Percentiles rank a stretch among this genome's conserved stretches.
These are phyloP conservation scores for Drosophila colorata DNA, from an alignment of 2,888 invertebrate species.

Conservation along the genomic window DNA sequence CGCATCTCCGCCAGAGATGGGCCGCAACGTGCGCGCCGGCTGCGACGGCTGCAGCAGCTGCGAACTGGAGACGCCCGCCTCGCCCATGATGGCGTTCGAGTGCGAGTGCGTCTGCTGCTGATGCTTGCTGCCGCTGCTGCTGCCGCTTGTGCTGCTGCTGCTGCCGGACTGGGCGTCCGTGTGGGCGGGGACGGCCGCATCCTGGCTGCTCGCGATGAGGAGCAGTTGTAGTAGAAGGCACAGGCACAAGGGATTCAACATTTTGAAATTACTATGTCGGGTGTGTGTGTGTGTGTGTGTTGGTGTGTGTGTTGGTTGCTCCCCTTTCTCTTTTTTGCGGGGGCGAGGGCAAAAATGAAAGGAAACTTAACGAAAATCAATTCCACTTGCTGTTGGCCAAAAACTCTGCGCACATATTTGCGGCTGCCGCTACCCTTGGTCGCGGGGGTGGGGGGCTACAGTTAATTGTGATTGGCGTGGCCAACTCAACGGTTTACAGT, in stretches of 20 bases:
- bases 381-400: slow-evolving; percentile 59
- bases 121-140: slow-evolving; percentile 44
- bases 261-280: slow-evolving; percentile 19
- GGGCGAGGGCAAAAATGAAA: slow-evolving; percentile 17
- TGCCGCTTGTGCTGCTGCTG: slow-evolving; percentile 28
- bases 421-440: slow-evolving; percentile 42
- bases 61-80: slow-evolving; percentile 78
- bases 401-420: slow-evolving; percentile 74
- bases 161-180: slow-evolving; percentile 56
- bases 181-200: slow-evolving; percentile 49
- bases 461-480: slow-evolving; percentile 56
- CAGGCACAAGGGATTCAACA: slow-evolving; percentile 43
- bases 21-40: slow-evolving; percentile 62
- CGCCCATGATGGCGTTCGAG: slow-evolving; percentile 83
- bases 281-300: slow-evolving; percentile 6
- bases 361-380: slow-evolving; percentile 69
- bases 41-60: slow-evolving; percentile 71
- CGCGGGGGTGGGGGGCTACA: slow-evolving; percentile 6
- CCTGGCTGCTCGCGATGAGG: slow-evolving; percentile 27
- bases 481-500: slow-evolving; percentile 34
- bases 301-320: neutral
- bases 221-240: slow-evolving; percentile 36
- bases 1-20: slow-evolving; percentile 55
- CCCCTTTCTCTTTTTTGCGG: neutral
- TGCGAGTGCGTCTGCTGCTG: slow-evolving; percentile 73